Percentiles rank a stretch among this genome's conserved stretches.
These are phyloP conservation scores for Chloroceryle inda DNA, from an alignment of 2,797 vertebrate species.

Conservation along the genomic window DNA sequence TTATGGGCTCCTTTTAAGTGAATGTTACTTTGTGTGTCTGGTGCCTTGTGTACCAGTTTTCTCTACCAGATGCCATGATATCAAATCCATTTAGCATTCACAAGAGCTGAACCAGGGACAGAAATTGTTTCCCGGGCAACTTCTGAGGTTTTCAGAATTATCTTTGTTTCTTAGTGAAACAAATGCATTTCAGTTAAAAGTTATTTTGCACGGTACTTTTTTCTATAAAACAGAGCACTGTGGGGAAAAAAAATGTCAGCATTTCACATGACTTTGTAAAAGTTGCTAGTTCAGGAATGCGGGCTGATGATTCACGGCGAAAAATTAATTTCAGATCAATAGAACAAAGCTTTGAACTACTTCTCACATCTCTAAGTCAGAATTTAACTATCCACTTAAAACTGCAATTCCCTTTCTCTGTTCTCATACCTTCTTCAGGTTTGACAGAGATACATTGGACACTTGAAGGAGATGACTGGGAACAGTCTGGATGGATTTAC, in stretches of 20 bases:
- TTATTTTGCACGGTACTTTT: background rate
- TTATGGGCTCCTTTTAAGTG: background rate
- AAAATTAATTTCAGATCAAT: background rate
- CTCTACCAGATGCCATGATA: background rate
- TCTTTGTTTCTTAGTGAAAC: background rate
- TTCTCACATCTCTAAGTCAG: background rate
- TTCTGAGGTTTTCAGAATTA: background rate
- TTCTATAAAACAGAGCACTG: background rate
- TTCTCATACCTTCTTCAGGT: background rate
- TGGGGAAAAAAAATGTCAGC: background rate
- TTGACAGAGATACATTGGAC: background rate
- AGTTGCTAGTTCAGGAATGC: accelerated
- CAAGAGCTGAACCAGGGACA: background rate
- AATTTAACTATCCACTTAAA: background rate
- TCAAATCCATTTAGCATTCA: background rate
- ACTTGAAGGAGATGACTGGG: background rate
- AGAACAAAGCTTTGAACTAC: background rate
- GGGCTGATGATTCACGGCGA: background rate
- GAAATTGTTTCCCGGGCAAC: background rate
- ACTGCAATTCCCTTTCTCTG: background rate
- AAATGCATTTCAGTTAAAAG: background rate
- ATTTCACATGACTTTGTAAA: background rate
- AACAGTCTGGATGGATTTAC: background rate
- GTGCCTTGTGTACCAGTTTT: background rate
- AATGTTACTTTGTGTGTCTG: background rate